Evolutionary conservation across 2,888 invertebrate genomes (phyloP).

Genomic region (Temnothorax unifasciatus): DNA sequence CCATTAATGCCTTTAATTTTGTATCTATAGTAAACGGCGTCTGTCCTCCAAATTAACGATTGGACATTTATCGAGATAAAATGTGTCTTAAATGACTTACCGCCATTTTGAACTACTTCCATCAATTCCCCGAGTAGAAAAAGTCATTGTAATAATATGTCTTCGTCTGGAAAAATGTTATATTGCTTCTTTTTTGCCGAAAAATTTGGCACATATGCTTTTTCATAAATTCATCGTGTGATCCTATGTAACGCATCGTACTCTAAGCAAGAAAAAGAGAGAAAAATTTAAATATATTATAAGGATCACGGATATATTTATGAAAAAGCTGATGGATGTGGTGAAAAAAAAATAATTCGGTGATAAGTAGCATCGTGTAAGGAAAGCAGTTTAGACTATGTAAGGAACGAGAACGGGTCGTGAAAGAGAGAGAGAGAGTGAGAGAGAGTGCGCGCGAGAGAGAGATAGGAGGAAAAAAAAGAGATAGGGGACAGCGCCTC

Average conservation of each 20-base stretch:
- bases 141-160: slow-evolving; percentile 58
- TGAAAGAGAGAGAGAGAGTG: slow-evolving; percentile 39
- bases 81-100: slow-evolving; percentile 81
- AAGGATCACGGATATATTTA: slow-evolving; percentile 64
- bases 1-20: slow-evolving; percentile 70
- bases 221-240: slow-evolving; percentile 72
- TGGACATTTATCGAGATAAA: slow-evolving; percentile 69
- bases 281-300: not conserved
- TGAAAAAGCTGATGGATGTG: slow-evolving; percentile 60
- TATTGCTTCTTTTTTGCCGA: slow-evolving; percentile 73
- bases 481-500: slow-evolving; percentile 71
- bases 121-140: slow-evolving; percentile 84
- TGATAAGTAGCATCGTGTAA: slow-evolving; percentile 77
- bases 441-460: slow-evolving; percentile 48
- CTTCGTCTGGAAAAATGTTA: slow-evolving; percentile 71
- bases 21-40: slow-evolving; percentile 74
- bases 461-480: slow-evolving; percentile 60
- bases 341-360: slow-evolving; percentile 62
- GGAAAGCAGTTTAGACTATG: slow-evolving; percentile 70
- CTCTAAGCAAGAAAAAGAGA: slow-evolving; percentile 4
- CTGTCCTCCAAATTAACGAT: slow-evolving; percentile 77
- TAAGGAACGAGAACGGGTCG: slow-evolving; percentile 57
- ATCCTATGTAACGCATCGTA: slow-evolving; percentile 51
- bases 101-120: slow-evolving; percentile 86
- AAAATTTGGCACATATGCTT: slow-evolving; percentile 63